phyloP scores from a whole-genome alignment of 2,113 vertebrate species.

The Apistogramma diplotaenia region DNA sequence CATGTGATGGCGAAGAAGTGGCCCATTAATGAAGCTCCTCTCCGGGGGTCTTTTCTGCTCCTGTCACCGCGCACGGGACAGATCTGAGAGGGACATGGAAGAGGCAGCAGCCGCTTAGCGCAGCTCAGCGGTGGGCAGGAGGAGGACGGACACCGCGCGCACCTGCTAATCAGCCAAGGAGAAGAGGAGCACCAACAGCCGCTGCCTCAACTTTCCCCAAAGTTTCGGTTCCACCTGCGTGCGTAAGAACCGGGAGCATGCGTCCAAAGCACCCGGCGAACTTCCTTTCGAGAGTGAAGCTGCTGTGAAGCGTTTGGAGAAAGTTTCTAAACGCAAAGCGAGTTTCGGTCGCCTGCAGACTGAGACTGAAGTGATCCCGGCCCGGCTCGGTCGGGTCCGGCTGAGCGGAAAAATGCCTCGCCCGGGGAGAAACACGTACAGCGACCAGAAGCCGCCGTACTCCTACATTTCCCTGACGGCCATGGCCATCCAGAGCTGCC shows the following conservation, averaged over 20 bases:
- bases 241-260: constrained; percentile 5
- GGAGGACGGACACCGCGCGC: constrained; percentile 47
- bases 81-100: constrained; percentile 70
- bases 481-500: constrained; percentile 95
- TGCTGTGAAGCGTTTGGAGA: constrained; percentile 11
- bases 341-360: neutral
- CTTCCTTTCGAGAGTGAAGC: neutral
- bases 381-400: neutral
- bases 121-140: constrained; percentile 43
- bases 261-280: neutral
- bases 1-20: constrained; percentile 89
- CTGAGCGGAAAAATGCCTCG: constrained; percentile 83
- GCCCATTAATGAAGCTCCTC: constrained; percentile 94
- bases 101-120: constrained; percentile 83
- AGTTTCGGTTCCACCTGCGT: neutral
- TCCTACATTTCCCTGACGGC: constrained; percentile 96
- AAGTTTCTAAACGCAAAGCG: constrained; percentile 7
- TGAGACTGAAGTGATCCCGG: neutral
- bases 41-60: constrained; percentile 92
- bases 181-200: neutral
- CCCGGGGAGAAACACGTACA: constrained; percentile 93
- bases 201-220: constrained; percentile 19
- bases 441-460: constrained; percentile 95
- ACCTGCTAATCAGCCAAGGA: constrained; percentile 26
- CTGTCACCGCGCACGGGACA: constrained; percentile 90